Evolutionary conservation across 37 sponge, comb jelly and placozoan species (phyloP), one percentile per base, ranked within the genome.

Genomic region (Tethya wilhelma): DNA sequence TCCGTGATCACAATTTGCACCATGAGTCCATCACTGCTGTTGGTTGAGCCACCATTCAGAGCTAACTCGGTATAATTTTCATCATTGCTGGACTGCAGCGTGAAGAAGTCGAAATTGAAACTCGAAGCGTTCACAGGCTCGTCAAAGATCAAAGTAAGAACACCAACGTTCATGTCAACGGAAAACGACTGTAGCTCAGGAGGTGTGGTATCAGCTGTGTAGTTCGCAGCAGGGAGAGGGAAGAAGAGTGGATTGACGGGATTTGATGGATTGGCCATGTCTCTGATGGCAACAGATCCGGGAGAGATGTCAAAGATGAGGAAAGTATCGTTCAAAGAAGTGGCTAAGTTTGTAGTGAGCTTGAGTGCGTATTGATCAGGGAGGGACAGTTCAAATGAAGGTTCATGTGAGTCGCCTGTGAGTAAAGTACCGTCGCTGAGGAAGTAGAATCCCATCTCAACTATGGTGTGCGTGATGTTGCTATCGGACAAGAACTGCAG

Each of bases 41-140:
- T 71, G 19, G 87, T 89, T 14, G 6, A 39, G 23, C 96, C 96
- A 38, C 69, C 78, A 31, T 82, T 92, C 32, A 96, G 86, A 2
- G 23, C 32, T 31, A 69, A 40, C 12, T 38, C 53, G 8, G 40
- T 22, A 29, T 71, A 31, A 12, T 36, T 44, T 1, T 19, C 56
- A 34, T 62, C 33, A 28, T 59, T 45, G 14, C 60, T 42, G 22
- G 78, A 73, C 23, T 49, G 84, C 8, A 96, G 71, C 31, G 49
- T 90, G 64, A 90, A 84, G 8, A 68, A 8, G 20, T 67, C 44
- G 66, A 56, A 78, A 36, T 75, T 58, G 19, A 96, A 0, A 38
- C 87, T 67, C 25, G 87, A 71, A 17, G 67, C 42, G 57, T 86
- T 78, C 40, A 96, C 93, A 19, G 96, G 96, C 32, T 96, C 96